Conservation (phyloP, 2,888 invertebrate genomes). For the Epirrhoe alternata region DNA sequence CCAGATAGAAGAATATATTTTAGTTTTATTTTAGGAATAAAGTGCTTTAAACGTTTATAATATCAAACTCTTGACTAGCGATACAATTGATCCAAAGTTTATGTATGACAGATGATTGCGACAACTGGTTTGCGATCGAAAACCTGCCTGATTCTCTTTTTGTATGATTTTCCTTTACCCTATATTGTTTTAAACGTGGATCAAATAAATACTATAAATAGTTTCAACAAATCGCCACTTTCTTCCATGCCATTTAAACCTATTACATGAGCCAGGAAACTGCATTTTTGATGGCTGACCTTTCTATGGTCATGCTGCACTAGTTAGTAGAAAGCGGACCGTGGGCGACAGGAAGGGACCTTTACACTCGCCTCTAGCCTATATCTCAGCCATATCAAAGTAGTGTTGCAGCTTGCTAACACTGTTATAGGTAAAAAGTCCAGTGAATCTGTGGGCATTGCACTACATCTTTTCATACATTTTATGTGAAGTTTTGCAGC, state of each 20-base stretch:
- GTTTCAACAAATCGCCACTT: constrained; percentile 19
- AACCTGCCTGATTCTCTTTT: no score
- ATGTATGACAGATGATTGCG: no score
- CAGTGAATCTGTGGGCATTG: no score
- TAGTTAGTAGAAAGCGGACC: constrained; percentile 78
- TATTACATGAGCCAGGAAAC: constrained; percentile 48
- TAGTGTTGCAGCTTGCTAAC: constrained; percentile 14
- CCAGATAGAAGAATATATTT: no score
- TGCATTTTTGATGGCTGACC: constrained; percentile 54
- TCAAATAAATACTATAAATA: constrained; percentile 9
- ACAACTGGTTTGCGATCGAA: no score
- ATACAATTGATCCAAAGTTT: no score
- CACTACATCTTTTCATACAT: no score
- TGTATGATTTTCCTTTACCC: no score
- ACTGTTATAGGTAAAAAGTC: not conserved
- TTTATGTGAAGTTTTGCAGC: no score
- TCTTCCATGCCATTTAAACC: constrained; percentile 22
- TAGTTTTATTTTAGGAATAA: no score
- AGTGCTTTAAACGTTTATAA: no score
- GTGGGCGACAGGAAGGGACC: constrained; percentile 75
- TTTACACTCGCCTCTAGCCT: constrained; percentile 75
- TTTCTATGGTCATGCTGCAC: constrained; percentile 62
- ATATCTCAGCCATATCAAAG: constrained; percentile 55
- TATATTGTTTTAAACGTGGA: not conserved
- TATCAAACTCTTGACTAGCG: no score